Percentiles rank a stretch among this genome's conserved stretches.
Evolutionary conservation across 1,140 invertebrate genomes (phyloP).

Genomic region (Trichomalopsis sarcophagae): DNA sequence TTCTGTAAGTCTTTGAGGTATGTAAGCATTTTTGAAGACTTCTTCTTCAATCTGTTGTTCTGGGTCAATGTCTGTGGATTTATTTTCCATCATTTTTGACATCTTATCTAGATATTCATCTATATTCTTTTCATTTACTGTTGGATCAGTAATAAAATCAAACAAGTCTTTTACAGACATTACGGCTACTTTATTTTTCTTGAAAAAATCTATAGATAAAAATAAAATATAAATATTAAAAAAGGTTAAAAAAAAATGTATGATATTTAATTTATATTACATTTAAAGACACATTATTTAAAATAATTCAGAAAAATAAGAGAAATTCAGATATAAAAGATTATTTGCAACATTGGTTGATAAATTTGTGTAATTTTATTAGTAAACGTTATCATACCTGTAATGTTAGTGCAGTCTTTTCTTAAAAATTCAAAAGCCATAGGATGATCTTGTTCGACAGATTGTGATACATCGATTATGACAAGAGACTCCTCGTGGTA

Average conservation of each 20-base stretch:
- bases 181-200: constrained; percentile 90
- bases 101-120: constrained; percentile 86
- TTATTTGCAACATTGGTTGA: too few species aligned
- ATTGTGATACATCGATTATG: constrained; percentile 98
- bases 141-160: constrained; percentile 95
- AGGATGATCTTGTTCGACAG: constrained; percentile 98
- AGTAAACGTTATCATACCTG: constrained; percentile 70
- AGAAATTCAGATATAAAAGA: too few species aligned
- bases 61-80: constrained; percentile 79
- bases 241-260: neutral
- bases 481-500: constrained; percentile 89
- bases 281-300: too few species aligned
- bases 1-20: constrained; percentile 95
- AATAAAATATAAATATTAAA: neutral
- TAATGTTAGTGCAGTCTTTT: constrained; percentile 96
- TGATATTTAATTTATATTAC: neutral
- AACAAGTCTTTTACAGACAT: constrained; percentile 95
- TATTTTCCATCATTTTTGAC: constrained; percentile 79
- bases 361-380: neutral
- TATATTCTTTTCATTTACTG: constrained; percentile 88
- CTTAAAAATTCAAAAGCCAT: constrained; percentile 95
- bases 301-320: too few species aligned
- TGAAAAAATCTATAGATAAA: constrained; percentile 88
- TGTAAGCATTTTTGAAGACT: constrained; percentile 96
- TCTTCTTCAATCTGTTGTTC: constrained; percentile 88